Percentiles rank a stretch among this genome's conserved stretches.
Conservation (phyloP, 2,113 vertebrate species). For the Corythaixoides concolor region DNA sequence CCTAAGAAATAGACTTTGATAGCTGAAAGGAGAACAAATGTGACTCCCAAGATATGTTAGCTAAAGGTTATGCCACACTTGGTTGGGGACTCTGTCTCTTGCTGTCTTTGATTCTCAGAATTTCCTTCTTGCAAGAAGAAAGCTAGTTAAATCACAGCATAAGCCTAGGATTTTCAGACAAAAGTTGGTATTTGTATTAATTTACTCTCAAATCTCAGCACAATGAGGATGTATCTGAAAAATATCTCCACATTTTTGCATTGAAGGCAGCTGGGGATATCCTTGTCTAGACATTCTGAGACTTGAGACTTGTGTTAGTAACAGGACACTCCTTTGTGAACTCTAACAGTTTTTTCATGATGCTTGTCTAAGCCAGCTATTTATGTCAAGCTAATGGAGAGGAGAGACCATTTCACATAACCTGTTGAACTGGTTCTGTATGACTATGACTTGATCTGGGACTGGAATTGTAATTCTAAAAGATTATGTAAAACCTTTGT, state of each 20-base stretch:
- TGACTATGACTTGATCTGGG: neutral
- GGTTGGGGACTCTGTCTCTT: neutral
- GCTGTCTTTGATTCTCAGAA: neutral
- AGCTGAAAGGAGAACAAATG: neutral
- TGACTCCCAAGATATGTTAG: neutral
- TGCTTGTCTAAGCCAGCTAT: neutral
- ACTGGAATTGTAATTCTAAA: neutral
- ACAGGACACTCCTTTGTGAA: neutral
- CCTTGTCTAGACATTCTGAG: neutral
- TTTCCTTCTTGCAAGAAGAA: neutral
- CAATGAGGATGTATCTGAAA: neutral
- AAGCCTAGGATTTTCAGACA: neutral
- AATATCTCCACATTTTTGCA: neutral
- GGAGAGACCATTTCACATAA: neutral
- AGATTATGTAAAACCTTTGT: neutral
- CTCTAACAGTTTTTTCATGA: neutral
- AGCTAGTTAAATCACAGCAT: neutral
- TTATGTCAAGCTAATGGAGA: neutral
- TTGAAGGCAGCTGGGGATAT: neutral
- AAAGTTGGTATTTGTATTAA: neutral
- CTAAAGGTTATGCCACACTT: neutral
- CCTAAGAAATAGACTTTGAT: neutral
- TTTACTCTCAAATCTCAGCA: neutral
- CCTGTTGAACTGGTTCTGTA: neutral
- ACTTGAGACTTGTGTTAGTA: neutral